phyloP scores from a whole-genome alignment of 2,888 invertebrate species.

The Drosophila falleni region DNA sequence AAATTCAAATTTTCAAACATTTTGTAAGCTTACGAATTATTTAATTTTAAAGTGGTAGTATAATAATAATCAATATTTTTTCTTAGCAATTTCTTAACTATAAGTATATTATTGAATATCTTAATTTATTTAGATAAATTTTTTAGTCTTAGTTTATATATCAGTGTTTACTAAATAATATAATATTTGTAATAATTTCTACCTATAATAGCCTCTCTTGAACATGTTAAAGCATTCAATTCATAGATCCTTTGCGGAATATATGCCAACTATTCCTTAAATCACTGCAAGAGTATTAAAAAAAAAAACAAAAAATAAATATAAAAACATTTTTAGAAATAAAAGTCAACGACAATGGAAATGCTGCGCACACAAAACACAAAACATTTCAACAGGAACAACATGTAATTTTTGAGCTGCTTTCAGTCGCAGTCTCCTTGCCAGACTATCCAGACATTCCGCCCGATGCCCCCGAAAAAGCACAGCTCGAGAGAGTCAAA shows the following conservation, averaged over 20 bases:
- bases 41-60: too few species aligned
- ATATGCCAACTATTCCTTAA: background rate
- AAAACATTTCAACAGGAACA: constrained; percentile 81
- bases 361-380: constrained; percentile 65
- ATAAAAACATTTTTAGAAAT: constrained; percentile 68
- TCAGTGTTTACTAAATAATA: background rate
- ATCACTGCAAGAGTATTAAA: constrained; percentile 47
- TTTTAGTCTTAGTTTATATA: background rate
- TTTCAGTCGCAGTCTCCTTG: constrained; percentile 22
- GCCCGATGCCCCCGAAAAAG: constrained; percentile 44
- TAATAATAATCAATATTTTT: too few species aligned
- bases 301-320: constrained; percentile 42
- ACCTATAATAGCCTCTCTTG: background rate
- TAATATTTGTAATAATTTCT: background rate
- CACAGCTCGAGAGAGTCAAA: constrained; percentile 51
- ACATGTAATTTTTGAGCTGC: constrained; percentile 76
- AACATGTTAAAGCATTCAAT: background rate
- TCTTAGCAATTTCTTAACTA: too few species aligned
- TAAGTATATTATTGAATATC: too few species aligned
- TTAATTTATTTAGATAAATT: too few species aligned
- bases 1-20: too few species aligned
- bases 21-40: too few species aligned
- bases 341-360: constrained; percentile 76
- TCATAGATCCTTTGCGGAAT: background rate
- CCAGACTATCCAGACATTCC: constrained; percentile 48